Evolutionary conservation across 2,888 invertebrate genomes (phyloP), one percentile per base, ranked within the genome.

Genomic region (Caenorhabditis sulstoni): DNA sequence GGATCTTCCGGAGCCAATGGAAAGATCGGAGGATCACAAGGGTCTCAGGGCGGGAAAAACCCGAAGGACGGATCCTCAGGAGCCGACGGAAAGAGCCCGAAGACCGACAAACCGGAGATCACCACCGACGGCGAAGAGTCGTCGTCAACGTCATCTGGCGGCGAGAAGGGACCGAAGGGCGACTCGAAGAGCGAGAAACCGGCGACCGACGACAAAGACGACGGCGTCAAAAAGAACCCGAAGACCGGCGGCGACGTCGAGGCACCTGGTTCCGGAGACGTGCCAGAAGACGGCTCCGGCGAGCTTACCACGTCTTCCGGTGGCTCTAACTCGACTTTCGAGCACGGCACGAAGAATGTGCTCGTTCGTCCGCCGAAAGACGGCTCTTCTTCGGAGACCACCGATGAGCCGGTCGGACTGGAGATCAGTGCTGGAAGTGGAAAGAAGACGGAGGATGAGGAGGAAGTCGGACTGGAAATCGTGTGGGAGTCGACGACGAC

Each of bases 401-500:
- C 29, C 29, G 29, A 29, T 3, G 29, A 29, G 29, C 29, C 29
- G 4, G 29, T 73, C 22, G 78, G 73, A 23, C 20, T 78, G 20
- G 78, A 78, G 50, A 73, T 71, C 37, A 64, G 58, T 22, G 66
- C 68, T 9, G 53, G 44, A 39, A n/a, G 29, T 9, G 53, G 44
- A 23, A 16, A 29, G 11, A 57, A 49, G 20, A 64, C 23, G 3
- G 44, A 47, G 12, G 0, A 39, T 16, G 67, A 35, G 3, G 44
- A 52, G 11, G 79, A 79, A 22, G 52, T 74, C 35, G 79, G 79
- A 23, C 52, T 79, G 41, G 79, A 79, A 44, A 79, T 79, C 20
- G 50, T 58, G 1, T 73, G 78, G 78, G 58, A 58, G 16, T 45
- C 57, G 11, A 77, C 77, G 29, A 70, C 77, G 14, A 58, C 62